Evolutionary conservation across 1,140 invertebrate genomes (phyloP).

Genomic region (Leptinotarsa lineolata): DNA sequence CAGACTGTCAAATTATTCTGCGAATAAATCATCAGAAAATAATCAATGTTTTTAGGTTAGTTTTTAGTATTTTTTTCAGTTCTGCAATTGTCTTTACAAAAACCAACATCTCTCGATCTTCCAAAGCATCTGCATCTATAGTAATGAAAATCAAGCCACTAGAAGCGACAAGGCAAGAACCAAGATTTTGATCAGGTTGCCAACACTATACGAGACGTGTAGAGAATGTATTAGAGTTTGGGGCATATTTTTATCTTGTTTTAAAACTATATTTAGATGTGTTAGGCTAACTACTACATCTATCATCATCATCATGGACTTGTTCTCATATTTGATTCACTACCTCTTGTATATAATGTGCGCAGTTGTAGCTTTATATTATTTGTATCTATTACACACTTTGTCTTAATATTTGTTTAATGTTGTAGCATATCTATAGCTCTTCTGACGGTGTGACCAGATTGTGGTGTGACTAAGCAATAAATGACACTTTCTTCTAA

Average conservation of each 20-base stretch:
- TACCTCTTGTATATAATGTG: constrained; percentile 41
- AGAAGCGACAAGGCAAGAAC: no score
- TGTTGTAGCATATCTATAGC: constrained; percentile 28
- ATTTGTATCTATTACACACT: constrained; percentile 9
- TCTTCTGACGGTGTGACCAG: constrained; percentile 25
- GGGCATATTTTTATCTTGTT: constrained; percentile 40
- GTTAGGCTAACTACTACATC: constrained; percentile 43
- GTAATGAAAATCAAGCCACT: no score
- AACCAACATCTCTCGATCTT: no score
- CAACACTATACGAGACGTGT: constrained; percentile 18
- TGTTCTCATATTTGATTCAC: constrained; percentile 44
- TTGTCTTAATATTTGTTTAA: background rate
- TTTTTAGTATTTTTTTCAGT: no score
- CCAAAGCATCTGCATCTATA: no score
- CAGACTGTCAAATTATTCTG: no score
- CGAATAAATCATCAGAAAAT: no score
- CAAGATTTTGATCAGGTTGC: background rate
- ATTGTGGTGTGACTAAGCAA: constrained; percentile 52
- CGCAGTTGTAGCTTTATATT: constrained; percentile 25
- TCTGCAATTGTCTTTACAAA: no score
- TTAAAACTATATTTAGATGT: constrained; percentile 45
- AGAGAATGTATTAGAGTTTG: constrained; percentile 45
- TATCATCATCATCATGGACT: constrained; percentile 35
- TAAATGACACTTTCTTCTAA: constrained; percentile 41
- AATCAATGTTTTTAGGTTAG: no score